phyloP scores from a whole-genome alignment of 2,888 invertebrate genomes.

The Cataglyphis altisquamis region DNA sequence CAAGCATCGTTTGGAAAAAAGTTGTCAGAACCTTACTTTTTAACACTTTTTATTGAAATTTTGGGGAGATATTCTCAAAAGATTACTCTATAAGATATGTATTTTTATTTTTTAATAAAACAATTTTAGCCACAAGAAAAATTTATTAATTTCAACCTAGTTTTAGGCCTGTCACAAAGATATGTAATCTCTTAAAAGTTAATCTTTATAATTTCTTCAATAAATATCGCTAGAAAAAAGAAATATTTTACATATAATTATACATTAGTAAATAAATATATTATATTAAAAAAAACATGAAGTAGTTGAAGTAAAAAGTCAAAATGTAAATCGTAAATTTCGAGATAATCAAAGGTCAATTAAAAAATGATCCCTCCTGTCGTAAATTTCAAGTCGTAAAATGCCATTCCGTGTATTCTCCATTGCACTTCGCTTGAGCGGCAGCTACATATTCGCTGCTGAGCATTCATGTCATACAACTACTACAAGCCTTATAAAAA shows the following conservation, averaged over 20 bases:
- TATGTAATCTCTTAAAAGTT: background rate
- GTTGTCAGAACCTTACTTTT: too few relatives aligned
- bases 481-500: conserved; percentile 41
- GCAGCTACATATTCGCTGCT: conserved; percentile 24
- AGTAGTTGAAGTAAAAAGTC: background rate
- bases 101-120: too few relatives aligned
- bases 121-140: too few relatives aligned
- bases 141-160: too few relatives aligned
- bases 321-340: background rate
- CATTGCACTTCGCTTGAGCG: background rate
- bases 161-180: too few relatives aligned
- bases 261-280: background rate
- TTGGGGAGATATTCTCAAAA: too few relatives aligned
- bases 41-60: too few relatives aligned
- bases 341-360: background rate
- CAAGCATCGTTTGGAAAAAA: too few relatives aligned
- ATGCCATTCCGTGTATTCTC: background rate
- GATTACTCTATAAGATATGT: too few relatives aligned
- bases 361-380: background rate
- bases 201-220: background rate
- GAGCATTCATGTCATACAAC: conserved; percentile 26
- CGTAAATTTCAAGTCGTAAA: background rate
- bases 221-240: background rate
- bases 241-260: background rate
- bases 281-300: background rate